Conservation (phyloP, 2,797 vertebrate species). For the Sebastes glaucus region DNA sequence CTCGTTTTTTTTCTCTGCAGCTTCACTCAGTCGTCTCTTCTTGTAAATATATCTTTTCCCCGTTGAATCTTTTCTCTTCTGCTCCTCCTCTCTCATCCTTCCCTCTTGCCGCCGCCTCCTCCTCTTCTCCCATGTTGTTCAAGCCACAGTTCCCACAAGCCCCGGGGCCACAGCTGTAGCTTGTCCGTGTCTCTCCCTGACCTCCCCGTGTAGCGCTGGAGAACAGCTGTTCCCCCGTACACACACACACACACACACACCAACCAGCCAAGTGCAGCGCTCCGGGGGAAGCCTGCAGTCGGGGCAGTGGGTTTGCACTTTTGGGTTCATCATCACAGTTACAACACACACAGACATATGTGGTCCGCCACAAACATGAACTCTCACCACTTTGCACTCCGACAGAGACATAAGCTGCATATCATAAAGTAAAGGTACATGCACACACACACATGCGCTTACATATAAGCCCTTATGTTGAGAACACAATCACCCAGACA, state of each 20-base stretch:
- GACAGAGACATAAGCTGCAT: not conserved
- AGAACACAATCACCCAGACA: constrained; percentile 11
- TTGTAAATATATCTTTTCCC: constrained; percentile 10
- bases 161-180: constrained; percentile 78
- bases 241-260: constrained; percentile 25
- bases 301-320: constrained; percentile 45
- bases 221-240: constrained; percentile 74
- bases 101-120: not conserved
- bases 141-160: constrained; percentile 74
- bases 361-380: constrained; percentile 32
- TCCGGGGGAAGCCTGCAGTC: constrained; percentile 56
- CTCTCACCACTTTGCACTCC: not conserved
- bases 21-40: constrained; percentile 14
- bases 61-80: constrained; percentile 3
- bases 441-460: not conserved
- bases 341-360: constrained; percentile 26
- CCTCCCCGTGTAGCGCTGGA: constrained; percentile 60
- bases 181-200: constrained; percentile 57
- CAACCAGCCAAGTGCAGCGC: constrained; percentile 46
- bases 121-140: constrained; percentile 54
- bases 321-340: constrained; percentile 51
- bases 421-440: not conserved
- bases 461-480: not conserved
- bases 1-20: not conserved
- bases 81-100: not conserved